Conservation (phyloP, 2,888 invertebrate genomes). For the Drosophila niveifrons region DNA sequence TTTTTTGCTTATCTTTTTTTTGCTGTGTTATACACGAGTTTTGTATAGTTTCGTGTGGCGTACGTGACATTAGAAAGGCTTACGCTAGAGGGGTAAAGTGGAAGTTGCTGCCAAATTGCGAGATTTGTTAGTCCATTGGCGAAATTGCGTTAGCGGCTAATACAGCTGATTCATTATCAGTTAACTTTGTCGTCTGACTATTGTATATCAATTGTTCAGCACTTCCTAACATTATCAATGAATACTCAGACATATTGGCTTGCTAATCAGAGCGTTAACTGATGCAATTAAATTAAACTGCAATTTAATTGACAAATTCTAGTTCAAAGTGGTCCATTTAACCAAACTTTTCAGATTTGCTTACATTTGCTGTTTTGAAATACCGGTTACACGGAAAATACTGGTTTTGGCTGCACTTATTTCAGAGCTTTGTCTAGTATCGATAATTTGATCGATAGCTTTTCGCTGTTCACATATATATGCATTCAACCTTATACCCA, state of each 20-base stretch:
- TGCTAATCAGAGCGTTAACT: conserved; percentile 27
- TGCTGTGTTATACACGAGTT: conserved; percentile 55
- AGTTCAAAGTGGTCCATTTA: background rate
- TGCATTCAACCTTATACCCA: background rate
- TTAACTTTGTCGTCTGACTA: background rate
- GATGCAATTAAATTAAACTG: conserved; percentile 22
- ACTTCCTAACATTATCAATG: background rate
- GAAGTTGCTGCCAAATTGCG: background rate
- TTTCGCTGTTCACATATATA: no score
- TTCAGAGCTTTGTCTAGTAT: conserved; percentile 24
- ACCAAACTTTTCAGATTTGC: background rate
- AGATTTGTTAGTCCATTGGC: conserved; percentile 10
- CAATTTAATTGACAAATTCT: conserved; percentile 7
- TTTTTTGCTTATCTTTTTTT: conserved; percentile 70
- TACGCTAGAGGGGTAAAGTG: background rate
- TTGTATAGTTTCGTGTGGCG: conserved; percentile 47
- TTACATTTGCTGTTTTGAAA: background rate
- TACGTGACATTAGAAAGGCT: conserved; percentile 64
- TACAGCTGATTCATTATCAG: conserved; percentile 9
- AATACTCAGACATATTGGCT: no score
- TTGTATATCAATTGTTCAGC: conserved; percentile 11
- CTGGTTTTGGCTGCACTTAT: conserved; percentile 5
- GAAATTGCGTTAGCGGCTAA: conserved; percentile 10
- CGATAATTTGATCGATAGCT: background rate
- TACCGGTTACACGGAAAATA: background rate